Conservation (phyloP, 2,888 invertebrate species). For the Callimorpha dominula region DNA sequence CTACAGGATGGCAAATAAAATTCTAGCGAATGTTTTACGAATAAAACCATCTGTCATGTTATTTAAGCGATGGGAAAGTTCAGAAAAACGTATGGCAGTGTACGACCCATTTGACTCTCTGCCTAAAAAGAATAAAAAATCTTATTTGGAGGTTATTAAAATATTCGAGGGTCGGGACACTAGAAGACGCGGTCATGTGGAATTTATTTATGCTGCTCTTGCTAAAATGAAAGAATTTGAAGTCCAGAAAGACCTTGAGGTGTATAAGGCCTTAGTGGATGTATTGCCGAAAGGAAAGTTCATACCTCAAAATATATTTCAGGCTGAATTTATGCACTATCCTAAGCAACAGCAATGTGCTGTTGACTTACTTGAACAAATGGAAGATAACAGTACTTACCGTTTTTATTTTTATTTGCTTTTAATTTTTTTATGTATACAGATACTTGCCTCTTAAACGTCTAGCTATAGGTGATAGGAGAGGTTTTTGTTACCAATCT, state of each 20-base stretch:
- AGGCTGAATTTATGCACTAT: constrained; percentile 97
- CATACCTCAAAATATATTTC: constrained; percentile 93
- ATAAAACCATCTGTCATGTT: constrained; percentile 60
- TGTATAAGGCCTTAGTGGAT: constrained; percentile 94
- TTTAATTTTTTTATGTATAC: constrained; percentile 4
- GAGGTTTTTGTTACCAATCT: no score
- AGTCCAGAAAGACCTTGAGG: constrained; percentile 94
- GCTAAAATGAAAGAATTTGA: constrained; percentile 96
- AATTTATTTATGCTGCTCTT: constrained; percentile 97
- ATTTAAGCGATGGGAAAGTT: constrained; percentile 73
- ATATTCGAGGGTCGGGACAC: constrained; percentile 90
- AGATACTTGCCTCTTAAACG: no score
- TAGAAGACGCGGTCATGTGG: constrained; percentile 94
- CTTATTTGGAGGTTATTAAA: constrained; percentile 91
- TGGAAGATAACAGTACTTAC: constrained; percentile 95
- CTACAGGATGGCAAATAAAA: constrained; percentile 71
- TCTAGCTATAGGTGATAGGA: no score
- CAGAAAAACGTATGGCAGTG: constrained; percentile 72
- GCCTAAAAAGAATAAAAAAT: constrained; percentile 88
- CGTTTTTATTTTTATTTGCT: constrained; percentile 19
- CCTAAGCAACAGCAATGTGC: constrained; percentile 98
- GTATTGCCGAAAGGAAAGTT: constrained; percentile 96
- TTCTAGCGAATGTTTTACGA: constrained; percentile 67
- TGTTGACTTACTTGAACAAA: constrained; percentile 95
- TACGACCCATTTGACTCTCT: constrained; percentile 82